Evolutionary conservation across 2,113 vertebrate species (phyloP), one percentile per base, ranked within the genome.

Genomic region (Forbesichthys papilliferus): DNA sequence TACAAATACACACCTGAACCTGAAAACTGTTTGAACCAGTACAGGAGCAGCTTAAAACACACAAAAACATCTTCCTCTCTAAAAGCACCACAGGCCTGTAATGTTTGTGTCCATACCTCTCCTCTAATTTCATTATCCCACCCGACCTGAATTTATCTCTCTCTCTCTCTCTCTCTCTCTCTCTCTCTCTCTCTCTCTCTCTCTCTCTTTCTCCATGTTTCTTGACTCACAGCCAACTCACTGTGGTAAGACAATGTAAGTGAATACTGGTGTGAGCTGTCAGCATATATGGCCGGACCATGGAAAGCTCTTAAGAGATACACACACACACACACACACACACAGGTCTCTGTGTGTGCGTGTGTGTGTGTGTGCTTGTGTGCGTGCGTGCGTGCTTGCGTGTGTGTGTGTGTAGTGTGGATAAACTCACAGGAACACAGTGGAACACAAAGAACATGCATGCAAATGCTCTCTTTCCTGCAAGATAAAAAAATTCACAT

Each of bases 91-190:
- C n/a, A 36, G 27, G 27, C 27, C 27, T 27, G 27, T 61, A 46
- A 33, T 9, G 59, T 54, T 51, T 18, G 57, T 71, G 47, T 59
- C 46, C 51, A 53, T 48, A 4, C 57, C 56, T 61, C n/a, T 13
- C 18, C 9, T 49, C 60, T 57, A 60, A 68, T 68, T 18, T 61
- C 54, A 52, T 61, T 73, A 18, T 33, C 48, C 48, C 33, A 12
- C 12, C 46, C 3, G 18, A 10, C 18, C n/a, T 42, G 42, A 66
- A 51, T 73, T 57, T 64, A 54, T n/a, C 27, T 16, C 52, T 68
- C 68, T 53, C 58, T 62, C 57, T 63, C 20, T n/a, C 57, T 63
- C 20, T n/a, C 72, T 14, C 36, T 61, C 48, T 72, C 49, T 75
- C 61, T 69, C 59, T 12, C 11, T 27, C 52, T 68, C 55, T 61